Evolutionary conservation across 2,797 vertebrate genomes (phyloP), one percentile per base, ranked within the genome.

Genomic region (Heterohyrax brucei): DNA sequence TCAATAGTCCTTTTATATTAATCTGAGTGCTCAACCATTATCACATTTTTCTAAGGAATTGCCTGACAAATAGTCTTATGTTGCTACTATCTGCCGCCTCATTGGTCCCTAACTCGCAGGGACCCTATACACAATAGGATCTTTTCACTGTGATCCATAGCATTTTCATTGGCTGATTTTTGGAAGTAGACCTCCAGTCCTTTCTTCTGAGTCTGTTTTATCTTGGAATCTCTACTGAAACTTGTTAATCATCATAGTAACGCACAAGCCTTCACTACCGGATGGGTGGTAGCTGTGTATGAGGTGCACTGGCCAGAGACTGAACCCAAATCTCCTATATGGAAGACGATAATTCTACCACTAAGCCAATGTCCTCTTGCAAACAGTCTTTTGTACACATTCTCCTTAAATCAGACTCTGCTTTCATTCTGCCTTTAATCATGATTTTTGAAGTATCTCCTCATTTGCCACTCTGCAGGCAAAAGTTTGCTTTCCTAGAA

Each of bases 401-500:
- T 94, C 50, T 86, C 62, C 18, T 85, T 81, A 75, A 4, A 59
- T 14, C 16, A 76, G 53, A 75, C 3, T 68, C 19, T 46, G 56
- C 28, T 87, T 92, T n/a, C 50, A 39, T 59, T 94, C 39, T 68
- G 48, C 77, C 24, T 89, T 78, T 10, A 46, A 28, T 92, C 62
- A 77, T 10, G 46, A 33, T 70, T 73, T 75, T 91, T 68, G 44
- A 85, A 91, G 30, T 10, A 53, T 68, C 39, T 93, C 5, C n/a
- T 3, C 7, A 39, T 92, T 8, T 88, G 66, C 22, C 53, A 56
- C 48, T 68, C 10, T 77, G 33, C 77, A 72, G 26, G 59, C 4
- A 76, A 73, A 73, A 79, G 7, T 46, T 76, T 86, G 16, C 21
- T 53, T 89, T 81, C 73, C 48, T 91, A 10, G 46, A 93, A 93